These are phyloP conservation scores for Apeira syringaria DNA, from an alignment of 2,888 invertebrate species.

Conservation along the genomic window DNA sequence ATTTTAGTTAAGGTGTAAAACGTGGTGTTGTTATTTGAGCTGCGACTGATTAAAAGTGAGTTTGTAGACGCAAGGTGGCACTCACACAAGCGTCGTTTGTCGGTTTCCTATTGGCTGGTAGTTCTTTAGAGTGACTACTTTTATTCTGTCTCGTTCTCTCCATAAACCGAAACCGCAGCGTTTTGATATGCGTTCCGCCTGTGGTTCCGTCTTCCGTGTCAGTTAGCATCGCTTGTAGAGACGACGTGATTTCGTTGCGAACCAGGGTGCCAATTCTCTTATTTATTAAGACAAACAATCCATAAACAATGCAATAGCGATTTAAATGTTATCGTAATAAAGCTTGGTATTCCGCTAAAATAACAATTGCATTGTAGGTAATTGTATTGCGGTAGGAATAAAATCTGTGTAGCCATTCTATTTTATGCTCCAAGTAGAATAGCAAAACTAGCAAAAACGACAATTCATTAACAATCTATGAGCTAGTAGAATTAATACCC, in stretches of 20 bases:
- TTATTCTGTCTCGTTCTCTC: neutral
- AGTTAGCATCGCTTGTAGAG: neutral
- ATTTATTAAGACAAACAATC: too few species aligned
- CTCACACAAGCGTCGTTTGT: conserved; percentile 1
- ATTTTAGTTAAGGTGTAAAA: neutral
- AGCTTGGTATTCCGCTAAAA: too few species aligned
- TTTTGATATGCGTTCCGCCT: neutral
- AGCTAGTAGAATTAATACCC: too few species aligned
- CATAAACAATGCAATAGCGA: too few species aligned
- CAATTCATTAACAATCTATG: too few species aligned
- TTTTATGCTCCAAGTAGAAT: too few species aligned
- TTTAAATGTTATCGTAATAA: too few species aligned
- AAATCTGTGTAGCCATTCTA: too few species aligned
- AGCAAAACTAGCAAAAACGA: too few species aligned
- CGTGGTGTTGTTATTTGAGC: neutral
- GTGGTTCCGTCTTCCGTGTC: neutral
- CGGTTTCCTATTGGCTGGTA: conserved; percentile 1
- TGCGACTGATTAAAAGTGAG: neutral
- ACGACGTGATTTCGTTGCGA: neutral
- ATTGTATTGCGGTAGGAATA: too few species aligned
- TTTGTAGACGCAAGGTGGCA: neutral
- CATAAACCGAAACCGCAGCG: neutral
- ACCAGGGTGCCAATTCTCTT: too few species aligned
- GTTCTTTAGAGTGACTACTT: neutral
- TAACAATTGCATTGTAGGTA: too few species aligned